Evolutionary conservation across 2,888 invertebrate genomes (phyloP).

Genomic region (Pheosia tremula): DNA sequence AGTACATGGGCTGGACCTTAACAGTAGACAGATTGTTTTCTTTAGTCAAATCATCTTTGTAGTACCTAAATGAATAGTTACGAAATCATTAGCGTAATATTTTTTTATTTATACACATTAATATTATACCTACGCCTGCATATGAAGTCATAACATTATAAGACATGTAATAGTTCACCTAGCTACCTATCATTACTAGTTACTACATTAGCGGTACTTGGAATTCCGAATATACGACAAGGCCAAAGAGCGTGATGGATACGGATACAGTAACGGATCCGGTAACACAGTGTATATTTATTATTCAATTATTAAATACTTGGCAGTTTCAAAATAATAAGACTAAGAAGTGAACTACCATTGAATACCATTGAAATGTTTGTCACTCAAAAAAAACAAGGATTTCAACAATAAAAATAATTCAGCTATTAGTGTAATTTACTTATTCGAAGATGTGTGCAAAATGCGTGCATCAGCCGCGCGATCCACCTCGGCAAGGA

Average conservation of each 20-base stretch:
- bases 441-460: constrained; percentile 37
- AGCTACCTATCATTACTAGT: background rate
- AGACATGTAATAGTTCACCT: background rate
- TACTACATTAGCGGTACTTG: constrained; percentile 8
- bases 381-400: background rate
- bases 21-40: no score
- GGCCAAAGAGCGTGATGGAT: constrained; percentile 8
- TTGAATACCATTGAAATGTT: background rate
- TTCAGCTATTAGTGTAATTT: constrained; percentile 21
- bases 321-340: background rate
- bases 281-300: background rate
- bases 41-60: no score
- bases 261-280: constrained; percentile 1
- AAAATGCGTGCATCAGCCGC: constrained; percentile 53
- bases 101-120: no score
- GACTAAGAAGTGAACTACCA: background rate
- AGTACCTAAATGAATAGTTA: no score
- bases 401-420: constrained; percentile 11
- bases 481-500: constrained; percentile 64
- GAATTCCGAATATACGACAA: constrained; percentile 14
- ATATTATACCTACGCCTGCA: no score
- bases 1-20: no score
- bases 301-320: background rate
- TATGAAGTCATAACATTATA: background rate
- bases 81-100: no score